Evolutionary conservation across 1,140 invertebrate genomes (phyloP), one percentile per base, ranked within the genome.

Genomic region (Cherax quadricarinatus): DNA sequence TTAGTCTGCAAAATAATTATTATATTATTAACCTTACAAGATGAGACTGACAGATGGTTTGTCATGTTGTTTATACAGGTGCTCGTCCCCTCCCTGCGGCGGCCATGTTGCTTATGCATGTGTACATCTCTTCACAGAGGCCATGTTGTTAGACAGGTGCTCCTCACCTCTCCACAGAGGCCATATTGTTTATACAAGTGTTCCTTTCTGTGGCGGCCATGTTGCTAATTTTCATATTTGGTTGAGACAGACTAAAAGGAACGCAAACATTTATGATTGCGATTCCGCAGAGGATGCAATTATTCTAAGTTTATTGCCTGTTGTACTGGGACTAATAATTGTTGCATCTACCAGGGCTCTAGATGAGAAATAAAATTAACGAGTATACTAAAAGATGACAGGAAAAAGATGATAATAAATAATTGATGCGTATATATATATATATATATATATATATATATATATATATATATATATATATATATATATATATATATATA

Each of bases 361-460:
- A 30, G 7, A 75, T 75, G 70, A 6, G 24, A 41, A 75, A 30
- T 30, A 6, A 1, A 1, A 75, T 24, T 24, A 75, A 75, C 24
- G 30, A 75, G n/a, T 3, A 75, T 75, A n/a, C 24, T 75, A 75
- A 41, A 41, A 75, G 24, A 75, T 30, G 70, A 30, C 70, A 75
- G n/a, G 24, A 30, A 30, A n/a, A 5, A 75, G 70, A 30, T 30
- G 70, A 73, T 75, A 30, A 41, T 75, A 75, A 75, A 30, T 75
- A 75, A 75, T n/a, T 75, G 70, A 75, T 75, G 70, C 24, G 24
- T 75, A 75, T n/a, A n/a, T n/a, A n/a, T n/a, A n/a, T n/a, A n/a
- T n/a, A n/a, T n/a, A n/a, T n/a, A n/a, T n/a, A n/a, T n/a, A n/a
- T n/a, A n/a, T n/a, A n/a, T n/a, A n/a, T n/a, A n/a, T n/a, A n/a